Evolutionary conservation across 2,888 invertebrate genomes (phyloP), one percentile per base, ranked within the genome.

Genomic region (Mimumesa dahlbomi): DNA sequence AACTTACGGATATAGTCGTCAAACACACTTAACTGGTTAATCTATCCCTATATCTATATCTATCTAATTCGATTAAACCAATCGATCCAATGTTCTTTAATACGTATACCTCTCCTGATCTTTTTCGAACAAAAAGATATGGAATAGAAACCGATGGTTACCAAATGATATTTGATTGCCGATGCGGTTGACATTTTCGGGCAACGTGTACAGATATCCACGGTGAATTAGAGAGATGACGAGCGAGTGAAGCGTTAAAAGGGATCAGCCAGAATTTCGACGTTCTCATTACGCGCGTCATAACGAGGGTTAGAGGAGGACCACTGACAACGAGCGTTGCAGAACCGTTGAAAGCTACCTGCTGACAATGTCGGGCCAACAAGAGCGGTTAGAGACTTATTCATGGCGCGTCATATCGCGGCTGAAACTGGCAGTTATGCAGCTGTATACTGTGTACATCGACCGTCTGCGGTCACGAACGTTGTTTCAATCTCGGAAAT

Each of bases 401-500:
- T 84, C 82, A 84, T 83, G 75, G 69, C 69, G 69, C 66, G 69
- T 74, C 78, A 76, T 75, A 77, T 73, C 72, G 73, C 66, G 73
- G 73, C 79, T 81, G 80, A 81, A 84, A 83, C 80, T 83, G 82
- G 78, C 82, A 84, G 84, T 83, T 85, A 82, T 82, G 77, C 61
- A 62, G 70, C 77, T 61, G 54, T 65, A 62, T 63, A 65, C 64
- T 46, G 59, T 52, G 66, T 49, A 57, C 73, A 67, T 79, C 65
- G 80, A 48, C 73, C 54, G 61, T 66, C 66, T 53, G 58, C 68
- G 65, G 61, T 42, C 62, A 54, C 45, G 19, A 18, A 56, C 66
- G 64, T 74, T 71, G 74, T 69, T 74, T 63, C 69, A 71, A 62
- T 70, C 61, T 66, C 65, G 66, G 46, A 61, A 79, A 80, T 80